Evolutionary conservation across 2,888 invertebrate genomes (phyloP).

Genomic region (Catocala fraxini): DNA sequence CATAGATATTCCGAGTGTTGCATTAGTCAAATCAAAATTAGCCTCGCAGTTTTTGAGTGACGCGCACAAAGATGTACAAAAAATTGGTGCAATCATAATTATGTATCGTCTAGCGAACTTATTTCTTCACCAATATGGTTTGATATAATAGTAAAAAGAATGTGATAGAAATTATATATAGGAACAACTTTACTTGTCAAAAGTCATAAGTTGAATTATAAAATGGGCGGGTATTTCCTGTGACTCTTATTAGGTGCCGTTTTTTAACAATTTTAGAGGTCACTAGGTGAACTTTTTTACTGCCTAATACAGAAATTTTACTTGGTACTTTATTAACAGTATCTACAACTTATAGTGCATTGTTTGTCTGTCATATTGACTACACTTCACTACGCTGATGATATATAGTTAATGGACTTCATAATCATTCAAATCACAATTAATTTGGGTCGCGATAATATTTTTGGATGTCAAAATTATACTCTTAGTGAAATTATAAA

Average conservation of each 20-base stretch:
- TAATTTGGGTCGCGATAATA: too few species aligned
- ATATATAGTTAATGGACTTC: too few species aligned
- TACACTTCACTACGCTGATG: too few species aligned
- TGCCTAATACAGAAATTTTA: too few species aligned
- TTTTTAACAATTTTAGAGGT: background rate
- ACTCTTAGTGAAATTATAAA: too few species aligned
- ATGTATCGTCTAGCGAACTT: background rate
- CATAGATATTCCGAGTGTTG: background rate
- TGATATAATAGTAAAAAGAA: background rate
- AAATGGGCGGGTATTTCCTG: slow-evolving; percentile 5
- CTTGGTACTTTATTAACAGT: too few species aligned
- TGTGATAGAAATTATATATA: slow-evolving; percentile 2
- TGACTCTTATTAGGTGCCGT: background rate
- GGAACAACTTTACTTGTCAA: background rate
- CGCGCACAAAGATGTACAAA: slow-evolving; percentile 9
- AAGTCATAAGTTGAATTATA: background rate
- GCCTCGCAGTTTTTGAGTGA: slow-evolving; percentile 9
- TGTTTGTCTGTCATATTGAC: too few species aligned
- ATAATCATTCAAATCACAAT: too few species aligned
- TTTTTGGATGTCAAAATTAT: too few species aligned
- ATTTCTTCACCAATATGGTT: background rate
- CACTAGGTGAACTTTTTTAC: too few species aligned
- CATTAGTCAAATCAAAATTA: slow-evolving; percentile 13
- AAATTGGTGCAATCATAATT: slow-evolving; percentile 5
- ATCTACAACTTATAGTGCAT: too few species aligned